phyloP scores from a whole-genome alignment of 2,797 vertebrate genomes.

The Streptopelia turtur region DNA sequence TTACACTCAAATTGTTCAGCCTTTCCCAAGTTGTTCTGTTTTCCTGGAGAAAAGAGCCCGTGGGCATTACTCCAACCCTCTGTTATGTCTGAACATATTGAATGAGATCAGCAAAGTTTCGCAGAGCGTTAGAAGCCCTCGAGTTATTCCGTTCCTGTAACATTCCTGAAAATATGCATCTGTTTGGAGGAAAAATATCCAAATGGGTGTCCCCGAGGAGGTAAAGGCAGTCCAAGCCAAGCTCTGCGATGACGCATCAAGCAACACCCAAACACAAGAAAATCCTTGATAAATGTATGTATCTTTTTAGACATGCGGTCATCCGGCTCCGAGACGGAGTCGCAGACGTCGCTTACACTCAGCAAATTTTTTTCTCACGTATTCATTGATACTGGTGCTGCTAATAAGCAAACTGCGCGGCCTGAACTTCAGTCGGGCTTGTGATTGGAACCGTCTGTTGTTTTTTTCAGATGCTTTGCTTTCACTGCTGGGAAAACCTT shows the following conservation, averaged over 20 bases:
- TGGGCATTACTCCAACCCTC: not conserved
- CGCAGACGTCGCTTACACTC: not conserved
- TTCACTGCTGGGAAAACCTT: not conserved
- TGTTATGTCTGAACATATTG: not conserved
- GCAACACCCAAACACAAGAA: not conserved
- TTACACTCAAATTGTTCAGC: not conserved
- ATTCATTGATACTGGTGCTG: not conserved
- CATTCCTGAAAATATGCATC: not conserved
- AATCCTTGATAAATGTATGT: accelerated
- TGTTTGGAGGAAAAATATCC: not conserved
- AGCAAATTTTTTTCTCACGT: not conserved
- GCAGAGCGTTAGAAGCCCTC: not conserved
- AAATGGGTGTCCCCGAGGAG: not conserved
- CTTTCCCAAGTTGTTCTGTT: not conserved
- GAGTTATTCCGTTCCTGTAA: not conserved
- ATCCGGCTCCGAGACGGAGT: not conserved
- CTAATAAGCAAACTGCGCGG: not conserved
- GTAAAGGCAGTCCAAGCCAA: not conserved
- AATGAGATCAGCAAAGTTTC: not conserved
- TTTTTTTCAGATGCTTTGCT: not conserved
- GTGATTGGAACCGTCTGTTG: not conserved
- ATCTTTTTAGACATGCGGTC: not conserved
- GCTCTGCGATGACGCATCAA: not conserved
- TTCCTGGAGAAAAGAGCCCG: not conserved
- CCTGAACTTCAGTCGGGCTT: not conserved